phyloP scores from a whole-genome alignment of 1,140 invertebrate species.

The Bombus haemorrhoidalis region DNA sequence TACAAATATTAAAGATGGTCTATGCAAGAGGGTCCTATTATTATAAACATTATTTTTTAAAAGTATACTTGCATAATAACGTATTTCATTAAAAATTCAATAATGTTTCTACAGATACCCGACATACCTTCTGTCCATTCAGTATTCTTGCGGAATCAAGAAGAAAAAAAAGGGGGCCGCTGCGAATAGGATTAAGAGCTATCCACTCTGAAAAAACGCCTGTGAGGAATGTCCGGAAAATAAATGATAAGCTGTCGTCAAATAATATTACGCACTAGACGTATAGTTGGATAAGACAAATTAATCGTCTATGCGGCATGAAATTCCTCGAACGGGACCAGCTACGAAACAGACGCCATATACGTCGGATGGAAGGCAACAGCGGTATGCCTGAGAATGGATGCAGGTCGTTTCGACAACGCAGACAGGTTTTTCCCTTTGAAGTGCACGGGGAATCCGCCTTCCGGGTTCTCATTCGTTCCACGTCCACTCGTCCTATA shows the following conservation, averaged over 20 bases:
- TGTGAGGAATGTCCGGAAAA: neutral
- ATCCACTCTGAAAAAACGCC: neutral
- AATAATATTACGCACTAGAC: neutral
- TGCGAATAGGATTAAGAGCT: neutral
- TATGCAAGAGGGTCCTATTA: no score
- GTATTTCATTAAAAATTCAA: neutral
- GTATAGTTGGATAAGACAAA: slow-evolving; percentile 9
- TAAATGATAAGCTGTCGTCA: slow-evolving; percentile 23
- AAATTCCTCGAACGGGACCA: slow-evolving; percentile 27
- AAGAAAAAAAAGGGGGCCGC: neutral
- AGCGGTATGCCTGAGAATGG: slow-evolving; percentile 39
- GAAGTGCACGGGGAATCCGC: slow-evolving; percentile 36
- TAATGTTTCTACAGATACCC: neutral
- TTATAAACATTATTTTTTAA: no score
- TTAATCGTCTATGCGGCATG: slow-evolving; percentile 6
- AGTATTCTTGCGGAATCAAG: neutral
- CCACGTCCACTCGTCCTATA: no score
- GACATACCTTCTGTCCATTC: no score
- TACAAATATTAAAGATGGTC: no score
- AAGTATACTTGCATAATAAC: neutral
- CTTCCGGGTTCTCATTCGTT: slow-evolving; percentile 64
- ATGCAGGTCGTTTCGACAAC: slow-evolving; percentile 62
- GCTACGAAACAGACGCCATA: slow-evolving; percentile 34
- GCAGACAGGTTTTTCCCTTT: slow-evolving; percentile 66
- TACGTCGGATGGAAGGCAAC: slow-evolving; percentile 30